Evolutionary conservation across 2,888 invertebrate genomes (phyloP).

Genomic region (Coleophora flavipennella): DNA sequence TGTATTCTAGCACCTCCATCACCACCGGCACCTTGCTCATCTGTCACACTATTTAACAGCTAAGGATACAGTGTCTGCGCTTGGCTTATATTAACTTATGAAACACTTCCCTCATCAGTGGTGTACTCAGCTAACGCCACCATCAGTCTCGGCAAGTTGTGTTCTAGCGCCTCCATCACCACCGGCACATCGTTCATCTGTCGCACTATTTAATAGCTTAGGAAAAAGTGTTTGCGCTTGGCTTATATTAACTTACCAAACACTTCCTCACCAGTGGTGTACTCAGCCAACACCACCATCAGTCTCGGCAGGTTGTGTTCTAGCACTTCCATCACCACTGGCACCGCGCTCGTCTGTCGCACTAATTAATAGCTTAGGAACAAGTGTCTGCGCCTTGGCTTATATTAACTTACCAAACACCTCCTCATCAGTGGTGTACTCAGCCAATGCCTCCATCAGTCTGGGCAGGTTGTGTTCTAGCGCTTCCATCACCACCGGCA

Average conservation of each 20-base stretch:
- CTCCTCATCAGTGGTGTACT: constrained; percentile 66
- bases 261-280: constrained; percentile 65
- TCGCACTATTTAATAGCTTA: no score
- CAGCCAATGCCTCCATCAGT: constrained; percentile 50
- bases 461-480: constrained; percentile 56
- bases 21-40: constrained; percentile 47
- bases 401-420: constrained; percentile 39
- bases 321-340: constrained; percentile 57
- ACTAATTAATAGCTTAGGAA: no score
- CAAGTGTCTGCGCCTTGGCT: no score
- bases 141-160: constrained; percentile 52
- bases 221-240: no score
- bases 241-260: constrained; percentile 40
- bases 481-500: constrained; percentile 52
- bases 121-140: constrained; percentile 57
- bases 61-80: constrained; percentile 60
- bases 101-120: constrained; percentile 61
- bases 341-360: no score
- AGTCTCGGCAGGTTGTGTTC: constrained; percentile 57
- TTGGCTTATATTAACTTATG: constrained; percentile 47
- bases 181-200: no score
- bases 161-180: constrained; percentile 59
- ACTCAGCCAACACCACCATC: constrained; percentile 52
- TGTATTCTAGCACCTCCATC: constrained; percentile 55
- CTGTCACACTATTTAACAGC: constrained; percentile 49